Evolutionary conservation across 2,113 vertebrate species (phyloP).

Genomic region (Cyprinus carpio): DNA sequence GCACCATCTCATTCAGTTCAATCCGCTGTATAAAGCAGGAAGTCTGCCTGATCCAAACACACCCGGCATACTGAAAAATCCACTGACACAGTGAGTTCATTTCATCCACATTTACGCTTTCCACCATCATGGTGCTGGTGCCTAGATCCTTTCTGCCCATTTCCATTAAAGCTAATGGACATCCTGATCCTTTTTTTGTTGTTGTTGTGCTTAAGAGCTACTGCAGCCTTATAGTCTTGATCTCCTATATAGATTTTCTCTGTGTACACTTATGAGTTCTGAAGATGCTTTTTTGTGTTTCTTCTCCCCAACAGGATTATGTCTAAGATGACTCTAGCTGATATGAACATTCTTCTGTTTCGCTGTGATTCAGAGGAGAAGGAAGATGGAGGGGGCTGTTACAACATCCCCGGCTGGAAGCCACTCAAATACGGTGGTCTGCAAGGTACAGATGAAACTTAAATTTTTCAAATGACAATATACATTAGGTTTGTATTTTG

Average conservation of each 20-base stretch:
- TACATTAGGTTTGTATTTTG: background rate
- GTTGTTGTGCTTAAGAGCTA: background rate
- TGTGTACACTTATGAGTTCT: background rate
- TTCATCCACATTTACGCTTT: background rate
- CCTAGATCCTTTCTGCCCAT: background rate
- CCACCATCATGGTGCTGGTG: background rate
- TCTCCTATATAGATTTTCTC: background rate
- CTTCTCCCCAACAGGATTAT: conserved; percentile 78
- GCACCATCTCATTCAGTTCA: conserved; percentile 89
- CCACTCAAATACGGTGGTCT: conserved; percentile 89
- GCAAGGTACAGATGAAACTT: conserved; percentile 79
- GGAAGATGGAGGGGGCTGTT: conserved; percentile 93
- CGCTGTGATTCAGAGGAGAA: conserved; percentile 92
- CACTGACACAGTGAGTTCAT: conserved; percentile 79
- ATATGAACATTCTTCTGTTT: conserved; percentile 89
- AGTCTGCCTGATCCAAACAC: conserved; percentile 81
- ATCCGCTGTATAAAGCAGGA: conserved; percentile 86
- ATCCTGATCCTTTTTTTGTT: background rate
- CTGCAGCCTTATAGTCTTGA: background rate
- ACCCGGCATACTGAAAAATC: conserved; percentile 74
- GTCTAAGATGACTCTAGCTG: conserved; percentile 84
- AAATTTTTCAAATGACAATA: background rate
- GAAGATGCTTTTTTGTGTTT: background rate
- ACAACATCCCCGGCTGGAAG: conserved; percentile 88
- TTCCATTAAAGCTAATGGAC: background rate